Evolutionary conservation across 2,113 vertebrate genomes (phyloP).

Genomic region (Climacteris rufus): DNA sequence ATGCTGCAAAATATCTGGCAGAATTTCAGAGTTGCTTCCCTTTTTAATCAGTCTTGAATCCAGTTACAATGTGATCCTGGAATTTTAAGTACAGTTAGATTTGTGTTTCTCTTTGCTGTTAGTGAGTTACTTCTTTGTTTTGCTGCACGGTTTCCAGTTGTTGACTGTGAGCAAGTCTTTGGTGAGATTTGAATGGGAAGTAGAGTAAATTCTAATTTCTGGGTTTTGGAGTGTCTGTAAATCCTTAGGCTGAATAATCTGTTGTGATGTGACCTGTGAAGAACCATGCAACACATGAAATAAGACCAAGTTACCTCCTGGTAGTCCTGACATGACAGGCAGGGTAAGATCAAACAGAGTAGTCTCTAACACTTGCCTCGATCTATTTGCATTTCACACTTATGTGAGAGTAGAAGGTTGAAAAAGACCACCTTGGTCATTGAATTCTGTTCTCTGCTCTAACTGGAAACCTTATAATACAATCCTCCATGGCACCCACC

Average conservation of each 20-base stretch:
- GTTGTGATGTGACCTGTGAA: background rate
- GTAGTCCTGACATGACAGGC: background rate
- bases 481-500: background rate
- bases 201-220: background rate
- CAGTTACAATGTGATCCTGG: background rate
- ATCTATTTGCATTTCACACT: background rate
- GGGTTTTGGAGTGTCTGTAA: background rate
- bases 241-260: background rate
- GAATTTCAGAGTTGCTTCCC: background rate
- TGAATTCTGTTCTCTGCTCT: background rate
- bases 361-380: background rate
- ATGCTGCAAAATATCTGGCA: conserved; percentile 34
- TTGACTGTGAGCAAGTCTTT: background rate
- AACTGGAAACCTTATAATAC: background rate
- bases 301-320: background rate
- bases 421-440: background rate
- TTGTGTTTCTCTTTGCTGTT: background rate
- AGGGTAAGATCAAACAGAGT: background rate
- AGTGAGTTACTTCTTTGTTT: background rate
- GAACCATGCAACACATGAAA: background rate
- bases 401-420: background rate
- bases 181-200: background rate
- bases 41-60: conserved; percentile 1
- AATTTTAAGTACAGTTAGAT: background rate
- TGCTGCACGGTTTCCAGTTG: background rate